These are phyloP conservation scores for Eumeta japonica DNA, from an alignment of 1,140 invertebrate genomes.

Conservation along the genomic window DNA sequence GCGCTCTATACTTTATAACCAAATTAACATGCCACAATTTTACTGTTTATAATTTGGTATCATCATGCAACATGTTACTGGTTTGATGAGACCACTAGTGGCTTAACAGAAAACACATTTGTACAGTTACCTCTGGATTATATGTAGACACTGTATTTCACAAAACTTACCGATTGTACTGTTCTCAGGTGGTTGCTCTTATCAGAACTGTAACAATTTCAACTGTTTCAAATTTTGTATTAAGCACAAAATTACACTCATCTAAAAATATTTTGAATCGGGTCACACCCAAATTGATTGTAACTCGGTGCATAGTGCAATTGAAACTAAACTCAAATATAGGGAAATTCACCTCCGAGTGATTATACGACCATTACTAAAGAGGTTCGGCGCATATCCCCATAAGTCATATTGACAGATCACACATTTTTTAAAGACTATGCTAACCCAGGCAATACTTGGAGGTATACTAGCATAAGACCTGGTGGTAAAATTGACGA, in stretches of 20 bases:
- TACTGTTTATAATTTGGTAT: slow-evolving; percentile 47
- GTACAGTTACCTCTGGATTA: too few relatives aligned
- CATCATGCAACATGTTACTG: too few relatives aligned
- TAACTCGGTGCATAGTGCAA: slow-evolving; percentile 30
- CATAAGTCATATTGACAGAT: slow-evolving; percentile 8
- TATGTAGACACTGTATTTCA: slow-evolving; percentile 13
- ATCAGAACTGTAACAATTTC: slow-evolving; percentile 33
- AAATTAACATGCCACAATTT: slow-evolving; percentile 48
- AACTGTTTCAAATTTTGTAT: slow-evolving; percentile 19
- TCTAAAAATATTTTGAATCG: slow-evolving; percentile 39
- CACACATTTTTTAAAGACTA: slow-evolving; percentile 10
- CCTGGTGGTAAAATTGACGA: slow-evolving; percentile 14
- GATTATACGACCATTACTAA: slow-evolving; percentile 9
- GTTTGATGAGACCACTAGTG: too few relatives aligned
- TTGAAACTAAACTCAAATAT: too few relatives aligned
- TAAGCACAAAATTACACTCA: slow-evolving; percentile 22
- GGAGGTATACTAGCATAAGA: slow-evolving; percentile 10
- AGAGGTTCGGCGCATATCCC: slow-evolving; percentile 5
- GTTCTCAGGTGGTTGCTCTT: slow-evolving; percentile 27
- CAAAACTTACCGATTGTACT: too few relatives aligned
- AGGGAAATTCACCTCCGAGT: slow-evolving; percentile 9
- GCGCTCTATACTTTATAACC: slow-evolving; percentile 42
- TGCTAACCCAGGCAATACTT: slow-evolving; percentile 8
- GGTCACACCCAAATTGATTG: too few relatives aligned
- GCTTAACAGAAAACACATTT: too few relatives aligned